Evolutionary conservation across 2,888 invertebrate genomes (phyloP).

Genomic region (Aphrophora alni): DNA sequence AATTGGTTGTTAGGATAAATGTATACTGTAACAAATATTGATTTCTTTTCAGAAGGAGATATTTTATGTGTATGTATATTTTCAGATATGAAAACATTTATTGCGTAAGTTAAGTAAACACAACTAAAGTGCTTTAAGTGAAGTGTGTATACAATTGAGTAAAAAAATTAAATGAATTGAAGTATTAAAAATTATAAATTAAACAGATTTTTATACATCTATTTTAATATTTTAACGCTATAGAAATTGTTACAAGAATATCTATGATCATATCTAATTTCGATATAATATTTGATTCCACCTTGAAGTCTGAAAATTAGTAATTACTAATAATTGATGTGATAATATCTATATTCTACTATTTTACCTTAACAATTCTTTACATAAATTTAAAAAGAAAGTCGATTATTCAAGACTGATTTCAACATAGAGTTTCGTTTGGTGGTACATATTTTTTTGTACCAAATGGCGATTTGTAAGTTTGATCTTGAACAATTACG

Average conservation of each 20-base stretch:
- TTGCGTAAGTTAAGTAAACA: too few relatives aligned
- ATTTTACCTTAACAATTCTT: neutral
- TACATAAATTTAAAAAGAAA: too few relatives aligned
- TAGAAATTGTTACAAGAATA: neutral
- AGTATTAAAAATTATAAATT: neutral
- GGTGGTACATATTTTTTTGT: neutral
- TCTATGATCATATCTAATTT: neutral
- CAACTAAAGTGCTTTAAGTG: neutral
- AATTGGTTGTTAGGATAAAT: too few relatives aligned
- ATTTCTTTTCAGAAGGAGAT: too few relatives aligned
- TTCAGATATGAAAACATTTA: too few relatives aligned
- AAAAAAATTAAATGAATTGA: neutral
- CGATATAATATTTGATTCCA: neutral
- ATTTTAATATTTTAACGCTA: neutral
- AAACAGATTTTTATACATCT: neutral
- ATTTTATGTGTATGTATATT: too few relatives aligned
- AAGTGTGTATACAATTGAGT: neutral
- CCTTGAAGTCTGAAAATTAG: neutral
- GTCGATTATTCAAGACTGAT: neutral
- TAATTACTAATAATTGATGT: neutral
- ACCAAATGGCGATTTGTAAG: slow-evolving; percentile 35
- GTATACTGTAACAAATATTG: too few relatives aligned
- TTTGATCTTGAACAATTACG: slow-evolving; percentile 52
- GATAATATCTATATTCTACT: neutral
- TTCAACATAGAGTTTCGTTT: neutral